Evolutionary conservation across 2,797 vertebrate species (phyloP), one percentile per base, ranked within the genome.

Genomic region (Lophius americanus): DNA sequence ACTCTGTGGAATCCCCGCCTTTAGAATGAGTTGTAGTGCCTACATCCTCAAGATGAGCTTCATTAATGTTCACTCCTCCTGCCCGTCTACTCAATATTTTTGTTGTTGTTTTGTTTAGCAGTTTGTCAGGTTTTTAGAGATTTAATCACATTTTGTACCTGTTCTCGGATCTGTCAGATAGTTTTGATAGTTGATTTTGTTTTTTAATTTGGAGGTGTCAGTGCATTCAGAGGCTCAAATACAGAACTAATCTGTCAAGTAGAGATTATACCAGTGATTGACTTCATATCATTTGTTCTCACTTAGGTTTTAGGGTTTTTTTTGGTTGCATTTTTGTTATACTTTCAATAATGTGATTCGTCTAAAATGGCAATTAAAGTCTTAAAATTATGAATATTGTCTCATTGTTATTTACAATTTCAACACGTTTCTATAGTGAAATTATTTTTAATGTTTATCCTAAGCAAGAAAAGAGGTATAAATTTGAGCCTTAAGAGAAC

Each of bases 331-430:
- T 48, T 69, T 32, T 56, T 47, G 49, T 38, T 43, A 8, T 51
- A 54, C 37, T 50, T 35, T 60, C 52, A 78, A 64, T 85, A 62
- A 66, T 50, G 10, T 9, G 12, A 77, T 83, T 84, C 79, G 73
- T 88, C 61, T 32, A 53, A 79, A 75, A 74, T 66, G 64, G 13
- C 66, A 68, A 85, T 90, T 86, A 84, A 89, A 88, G 23, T 67
- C 74, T 62, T 47, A 60, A 73, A 73, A 70, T 57, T 33, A 0
- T 1, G 39, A 67, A 50, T 32, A n/a, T 41, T 5, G 54, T 69
- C 39, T 51, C 13, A 12, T 67, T 39, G 8, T 71, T 75, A 14
- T 71, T 79, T 43, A 52, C 9, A 46, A 58, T 51, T 38, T 44
- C 2, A 50, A 37, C 12, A 4, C 5, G 32, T 49, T n/a, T 47